Base-by-base conservation (phyloP, 1,140 invertebrate genomes). In the Eumaeus atala region DNA sequence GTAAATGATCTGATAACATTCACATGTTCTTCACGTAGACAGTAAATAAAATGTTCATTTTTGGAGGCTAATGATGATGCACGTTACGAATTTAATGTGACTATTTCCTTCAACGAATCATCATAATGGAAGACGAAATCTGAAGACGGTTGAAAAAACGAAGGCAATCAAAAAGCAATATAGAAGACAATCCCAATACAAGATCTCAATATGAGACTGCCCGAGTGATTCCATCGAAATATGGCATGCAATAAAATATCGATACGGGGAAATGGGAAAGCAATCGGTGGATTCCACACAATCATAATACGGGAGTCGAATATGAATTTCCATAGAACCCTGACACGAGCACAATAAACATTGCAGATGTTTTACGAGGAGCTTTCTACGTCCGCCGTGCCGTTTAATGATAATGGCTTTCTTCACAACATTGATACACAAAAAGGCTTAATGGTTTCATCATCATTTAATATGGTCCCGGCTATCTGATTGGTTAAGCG, bases 211-310 rank as follows among this genome's bases (percentile, higher is more conserved):
- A 77, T 74, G 64, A 74, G 70, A 77, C 71, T 66, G 69, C 60
- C 61, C 51, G 62, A 72, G 72, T 77, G 70, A 74, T 81, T 72
- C 62, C 71, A n/a, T n/a, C n/a, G 71, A 81, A 77, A 84, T 80
- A 82, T 82, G 70, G 68, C 66, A 62, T 64, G 77, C 73, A 81
- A 82, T 85, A 84, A 85, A 85, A 85, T 79, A 79, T 78, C 75
- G 66, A 70, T 70, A 70, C 54, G 59, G 70, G 74, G 72, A 77
- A 76, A 80, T 80, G 70, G 72, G 68, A 75, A 75, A 76, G 76
- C 71, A 72, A 80, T 80, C 75, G 74, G 66, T 60, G 65, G 61
- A 71, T 69, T 74, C 74, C 61, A 70, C 66, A 72, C 71, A 75
- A 70, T 75, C 71, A 74, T 74, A 71, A 64, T 60, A 56, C 64